These are phyloP conservation scores for Eilema caniola DNA, from an alignment of 2,888 invertebrate genomes.

Conservation along the genomic window DNA sequence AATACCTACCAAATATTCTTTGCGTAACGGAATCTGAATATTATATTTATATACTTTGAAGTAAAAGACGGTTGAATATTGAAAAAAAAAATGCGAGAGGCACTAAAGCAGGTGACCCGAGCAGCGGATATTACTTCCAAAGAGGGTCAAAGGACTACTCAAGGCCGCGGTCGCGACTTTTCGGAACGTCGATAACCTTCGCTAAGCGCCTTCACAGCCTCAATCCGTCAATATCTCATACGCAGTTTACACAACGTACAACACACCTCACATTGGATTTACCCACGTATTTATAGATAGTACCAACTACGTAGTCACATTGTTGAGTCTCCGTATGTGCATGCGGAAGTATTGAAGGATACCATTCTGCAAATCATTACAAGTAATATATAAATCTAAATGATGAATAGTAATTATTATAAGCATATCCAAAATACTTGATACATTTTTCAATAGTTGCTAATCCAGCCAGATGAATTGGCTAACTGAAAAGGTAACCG, in stretches of 20 bases:
- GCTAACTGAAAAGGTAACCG: too few species aligned
- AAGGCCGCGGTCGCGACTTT: slow-evolving; percentile 77
- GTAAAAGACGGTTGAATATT: slow-evolving; percentile 50
- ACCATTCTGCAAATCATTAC: background rate
- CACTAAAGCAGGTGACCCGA: slow-evolving; percentile 76
- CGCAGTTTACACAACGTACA: slow-evolving; percentile 11
- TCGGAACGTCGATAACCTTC: slow-evolving; percentile 73
- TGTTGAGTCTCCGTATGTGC: slow-evolving; percentile 17
- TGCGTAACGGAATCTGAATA: background rate
- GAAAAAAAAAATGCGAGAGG: slow-evolving; percentile 59
- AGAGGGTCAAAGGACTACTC: slow-evolving; percentile 80
- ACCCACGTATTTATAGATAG: slow-evolving; percentile 20
- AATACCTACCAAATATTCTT: too few species aligned
- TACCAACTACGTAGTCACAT: slow-evolving; percentile 15
- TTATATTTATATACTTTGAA: slow-evolving; percentile 4
- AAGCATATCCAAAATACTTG: background rate
- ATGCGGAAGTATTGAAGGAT: slow-evolving; percentile 32
- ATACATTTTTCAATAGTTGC: background rate
- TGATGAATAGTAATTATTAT: background rate
- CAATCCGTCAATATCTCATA: slow-evolving; percentile 35
- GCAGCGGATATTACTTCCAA: slow-evolving; percentile 67
- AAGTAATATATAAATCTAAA: background rate
- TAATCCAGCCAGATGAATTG: background rate
- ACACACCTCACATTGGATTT: slow-evolving; percentile 25
- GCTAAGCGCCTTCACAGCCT: slow-evolving; percentile 62